A percentile compares a stretch with the other conserved stretches of the same genome.
Evolutionary conservation across 2,888 invertebrate genomes (phyloP).

Genomic region (Drosophila tanythrix): DNA sequence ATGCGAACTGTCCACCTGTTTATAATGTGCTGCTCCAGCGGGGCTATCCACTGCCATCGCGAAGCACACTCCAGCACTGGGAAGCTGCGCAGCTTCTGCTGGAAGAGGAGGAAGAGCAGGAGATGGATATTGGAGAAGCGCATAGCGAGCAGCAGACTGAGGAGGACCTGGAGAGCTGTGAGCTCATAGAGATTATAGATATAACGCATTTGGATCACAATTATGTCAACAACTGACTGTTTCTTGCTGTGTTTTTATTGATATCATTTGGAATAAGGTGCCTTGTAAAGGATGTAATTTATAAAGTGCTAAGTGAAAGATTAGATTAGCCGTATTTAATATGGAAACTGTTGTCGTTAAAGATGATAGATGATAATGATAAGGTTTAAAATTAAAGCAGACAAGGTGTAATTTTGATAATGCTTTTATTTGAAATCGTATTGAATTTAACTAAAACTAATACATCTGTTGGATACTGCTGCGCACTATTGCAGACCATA

Average conservation of each 20-base stretch:
- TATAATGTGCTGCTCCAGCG: slow-evolving; percentile 19
- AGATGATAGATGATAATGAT: neutral
- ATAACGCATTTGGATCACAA: slow-evolving; percentile 12
- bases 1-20: neutral
- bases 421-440: slow-evolving; percentile 59
- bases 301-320: neutral
- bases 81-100: neutral
- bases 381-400: neutral
- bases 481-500: slow-evolving; percentile 39
- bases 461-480: slow-evolving; percentile 48
- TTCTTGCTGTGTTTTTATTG: slow-evolving; percentile 2
- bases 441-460: slow-evolving; percentile 60
- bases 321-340: neutral
- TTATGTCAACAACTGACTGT: slow-evolving; percentile 11
- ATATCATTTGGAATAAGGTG: neutral
- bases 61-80: slow-evolving; percentile 8
- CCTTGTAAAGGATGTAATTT: neutral
- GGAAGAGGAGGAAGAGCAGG: neutral
- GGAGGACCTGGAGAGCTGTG: neutral
- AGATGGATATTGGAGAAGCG: neutral
- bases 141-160: neutral
- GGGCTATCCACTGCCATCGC: slow-evolving; percentile 29
- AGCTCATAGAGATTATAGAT: slow-evolving; percentile 5
- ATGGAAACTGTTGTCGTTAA: neutral
- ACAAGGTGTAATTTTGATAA: slow-evolving; percentile 30